A percentile compares a stretch with the other conserved stretches of the same genome.
Evolutionary conservation across 2,797 vertebrate species (phyloP).

Genomic region (Brotogeris chrysoptera): DNA sequence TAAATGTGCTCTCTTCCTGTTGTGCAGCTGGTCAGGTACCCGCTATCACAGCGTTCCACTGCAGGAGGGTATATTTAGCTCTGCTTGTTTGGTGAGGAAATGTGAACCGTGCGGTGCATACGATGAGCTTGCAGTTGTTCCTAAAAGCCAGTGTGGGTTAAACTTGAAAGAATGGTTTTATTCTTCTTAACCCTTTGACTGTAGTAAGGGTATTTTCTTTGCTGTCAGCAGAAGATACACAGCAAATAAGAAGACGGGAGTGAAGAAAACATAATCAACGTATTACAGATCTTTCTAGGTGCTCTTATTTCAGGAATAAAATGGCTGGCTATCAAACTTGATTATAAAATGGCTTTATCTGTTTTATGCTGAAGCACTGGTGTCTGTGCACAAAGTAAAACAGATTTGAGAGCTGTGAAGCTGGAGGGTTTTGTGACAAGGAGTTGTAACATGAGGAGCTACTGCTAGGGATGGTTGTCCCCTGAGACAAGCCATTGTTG

Average conservation of each 20-base stretch:
- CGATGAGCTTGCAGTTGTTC: background rate
- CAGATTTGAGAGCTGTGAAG: background rate
- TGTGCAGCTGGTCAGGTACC: background rate
- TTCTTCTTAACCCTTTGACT: background rate
- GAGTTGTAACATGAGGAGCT: background rate
- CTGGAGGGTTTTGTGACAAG: background rate
- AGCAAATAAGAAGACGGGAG: background rate
- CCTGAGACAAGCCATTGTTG: background rate
- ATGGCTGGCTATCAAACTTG: background rate
- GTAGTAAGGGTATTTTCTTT: background rate
- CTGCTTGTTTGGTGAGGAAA: background rate
- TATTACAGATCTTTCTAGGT: background rate
- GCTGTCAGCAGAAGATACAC: background rate
- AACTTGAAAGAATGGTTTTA: background rate
- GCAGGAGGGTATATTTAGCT: background rate
- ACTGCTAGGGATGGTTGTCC: background rate
- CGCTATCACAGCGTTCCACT: background rate
- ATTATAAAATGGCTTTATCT: background rate
- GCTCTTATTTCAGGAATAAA: background rate
- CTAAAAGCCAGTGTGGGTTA: background rate
- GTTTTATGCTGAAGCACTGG: background rate
- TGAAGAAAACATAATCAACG: background rate
- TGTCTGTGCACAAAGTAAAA: background rate
- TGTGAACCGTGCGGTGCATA: background rate
- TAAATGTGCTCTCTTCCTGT: background rate